A percentile compares a stretch with the other conserved stretches of the same genome.
Evolutionary conservation across 1,140 invertebrate genomes (phyloP).

Genomic region (Drosophila elegans): DNA sequence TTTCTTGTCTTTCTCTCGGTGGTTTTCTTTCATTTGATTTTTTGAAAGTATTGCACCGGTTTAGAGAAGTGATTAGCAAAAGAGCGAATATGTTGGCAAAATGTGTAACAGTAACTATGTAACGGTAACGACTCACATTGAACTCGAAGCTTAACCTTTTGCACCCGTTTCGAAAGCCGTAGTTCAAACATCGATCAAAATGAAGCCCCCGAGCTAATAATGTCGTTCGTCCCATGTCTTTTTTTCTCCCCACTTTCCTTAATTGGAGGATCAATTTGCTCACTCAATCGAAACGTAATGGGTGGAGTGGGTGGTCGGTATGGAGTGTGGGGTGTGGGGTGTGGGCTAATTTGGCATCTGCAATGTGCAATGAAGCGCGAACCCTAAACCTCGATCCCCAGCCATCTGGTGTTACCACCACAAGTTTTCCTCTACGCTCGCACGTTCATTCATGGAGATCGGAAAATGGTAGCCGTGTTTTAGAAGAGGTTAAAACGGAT

Average conservation of each 20-base stretch:
- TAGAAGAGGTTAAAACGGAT: constrained; percentile 32
- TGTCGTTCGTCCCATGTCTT: not conserved
- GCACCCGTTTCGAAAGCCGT: constrained; percentile 35
- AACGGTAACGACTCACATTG: constrained; percentile 16
- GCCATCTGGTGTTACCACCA: constrained; percentile 7
- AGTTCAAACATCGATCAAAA: constrained; percentile 32
- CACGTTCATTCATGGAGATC: constrained; percentile 39
- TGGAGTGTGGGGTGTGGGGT: not conserved
- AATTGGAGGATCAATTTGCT: constrained; percentile 56
- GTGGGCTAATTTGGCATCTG: constrained; percentile 27
- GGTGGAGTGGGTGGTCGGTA: constrained; percentile 15
- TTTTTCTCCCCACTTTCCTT: constrained; percentile 15
- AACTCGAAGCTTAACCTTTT: constrained; percentile 25
- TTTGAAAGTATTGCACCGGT: constrained; percentile 74
- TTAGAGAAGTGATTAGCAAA: constrained; percentile 61
- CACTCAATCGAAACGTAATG: constrained; percentile 37
- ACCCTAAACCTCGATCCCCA: constrained; percentile 8
- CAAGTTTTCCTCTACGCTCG: constrained; percentile 10
- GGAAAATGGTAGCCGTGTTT: constrained; percentile 17
- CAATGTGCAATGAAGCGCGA: constrained; percentile 42
- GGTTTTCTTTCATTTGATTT: constrained; percentile 40
- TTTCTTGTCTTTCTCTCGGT: constrained; percentile 34
- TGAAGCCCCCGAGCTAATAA: constrained; percentile 14
- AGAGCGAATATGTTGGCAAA: constrained; percentile 31
- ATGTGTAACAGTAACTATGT: constrained; percentile 30